Evolutionary conservation across 2,797 vertebrate species (phyloP).

Genomic region (Karalla daura): DNA sequence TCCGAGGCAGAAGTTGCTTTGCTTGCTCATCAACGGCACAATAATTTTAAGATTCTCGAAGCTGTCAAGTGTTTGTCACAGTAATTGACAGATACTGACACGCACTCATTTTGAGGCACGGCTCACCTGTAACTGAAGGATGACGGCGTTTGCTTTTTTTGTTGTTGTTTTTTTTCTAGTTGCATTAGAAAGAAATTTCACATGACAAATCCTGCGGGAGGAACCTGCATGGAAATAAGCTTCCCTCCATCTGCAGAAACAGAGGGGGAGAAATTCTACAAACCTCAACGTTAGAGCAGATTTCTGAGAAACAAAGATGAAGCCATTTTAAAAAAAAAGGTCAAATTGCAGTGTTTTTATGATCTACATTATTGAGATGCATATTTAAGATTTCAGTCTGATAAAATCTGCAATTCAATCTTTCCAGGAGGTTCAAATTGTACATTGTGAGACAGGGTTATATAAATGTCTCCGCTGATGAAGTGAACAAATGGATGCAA

Average conservation of each 20-base stretch:
- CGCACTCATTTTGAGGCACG: constrained; percentile 8
- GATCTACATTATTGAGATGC: not conserved
- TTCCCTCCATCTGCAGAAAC: constrained; percentile 18
- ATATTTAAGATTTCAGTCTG: constrained; percentile 7
- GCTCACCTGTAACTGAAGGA: constrained; percentile 30
- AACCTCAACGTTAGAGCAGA: constrained; percentile 8
- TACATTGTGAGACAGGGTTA: not conserved
- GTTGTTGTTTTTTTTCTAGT: too few relatives aligned
- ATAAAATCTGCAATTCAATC: constrained; percentile 14
- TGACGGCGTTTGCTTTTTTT: constrained; percentile 42
- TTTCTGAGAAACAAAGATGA: constrained; percentile 16
- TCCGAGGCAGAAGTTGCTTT: constrained; percentile 17
- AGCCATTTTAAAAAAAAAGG: constrained; percentile 32
- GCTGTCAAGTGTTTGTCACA: constrained; percentile 17
- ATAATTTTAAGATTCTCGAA: constrained; percentile 15
- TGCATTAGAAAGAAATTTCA: constrained; percentile 18
- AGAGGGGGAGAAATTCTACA: not conserved
- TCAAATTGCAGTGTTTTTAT: not conserved
- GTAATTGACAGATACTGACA: constrained; percentile 37
- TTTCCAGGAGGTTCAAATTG: constrained; percentile 2
- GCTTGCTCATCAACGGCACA: constrained; percentile 32
- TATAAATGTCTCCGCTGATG: constrained; percentile 19
- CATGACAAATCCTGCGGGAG: constrained; percentile 34
- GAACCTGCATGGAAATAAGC: constrained; percentile 7
- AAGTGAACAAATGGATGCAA: constrained; percentile 18